phyloP scores from a whole-genome alignment of 2,888 invertebrate species.

The Scaptomyza tumidula region DNA sequence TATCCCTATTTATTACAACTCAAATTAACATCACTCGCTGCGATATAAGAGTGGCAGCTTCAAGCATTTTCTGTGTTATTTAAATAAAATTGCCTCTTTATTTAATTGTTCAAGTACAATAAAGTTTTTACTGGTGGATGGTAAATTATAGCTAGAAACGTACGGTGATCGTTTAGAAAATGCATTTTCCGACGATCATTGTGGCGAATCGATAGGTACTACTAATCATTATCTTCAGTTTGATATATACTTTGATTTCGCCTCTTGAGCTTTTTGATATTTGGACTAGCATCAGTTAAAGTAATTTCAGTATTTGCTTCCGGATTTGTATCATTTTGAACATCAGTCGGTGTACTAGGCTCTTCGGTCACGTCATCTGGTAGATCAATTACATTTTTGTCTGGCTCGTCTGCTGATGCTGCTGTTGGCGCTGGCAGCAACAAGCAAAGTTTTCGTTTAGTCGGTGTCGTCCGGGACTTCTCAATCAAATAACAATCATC shows the following conservation, averaged over 20 bases:
- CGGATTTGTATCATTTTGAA: not conserved
- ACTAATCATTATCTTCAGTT: slow-evolving; percentile 60
- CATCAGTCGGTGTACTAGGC: not conserved
- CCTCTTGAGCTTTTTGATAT: slow-evolving; percentile 82
- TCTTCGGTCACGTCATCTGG: slow-evolving; percentile 42
- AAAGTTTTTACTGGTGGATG: not conserved
- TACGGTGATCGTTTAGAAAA: not conserved
- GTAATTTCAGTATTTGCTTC: not conserved
- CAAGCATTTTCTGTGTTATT: slow-evolving; percentile 73
- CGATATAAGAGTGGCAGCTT: slow-evolving; percentile 21
- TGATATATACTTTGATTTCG: slow-evolving; percentile 82
- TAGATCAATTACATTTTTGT: slow-evolving; percentile 38
- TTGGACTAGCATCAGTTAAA: slow-evolving; percentile 15
- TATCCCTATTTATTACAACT: slow-evolving; percentile 48
- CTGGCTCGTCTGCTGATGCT: slow-evolving; percentile 5
- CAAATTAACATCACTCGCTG: slow-evolving; percentile 24
- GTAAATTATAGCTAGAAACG: not conserved
- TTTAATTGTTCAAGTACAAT: slow-evolving; percentile 28
- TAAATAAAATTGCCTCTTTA: slow-evolving; percentile 64
- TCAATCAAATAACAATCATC: not conserved
- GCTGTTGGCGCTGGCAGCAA: slow-evolving; percentile 73
- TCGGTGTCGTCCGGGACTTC: slow-evolving; percentile 47
- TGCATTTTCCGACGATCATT: not conserved
- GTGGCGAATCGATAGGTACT: not conserved
- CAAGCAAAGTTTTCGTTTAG: slow-evolving; percentile 76